phyloP scores from a whole-genome alignment of 2,113 vertebrate species.

The Rhinolophus ferrumequinum region DNA sequence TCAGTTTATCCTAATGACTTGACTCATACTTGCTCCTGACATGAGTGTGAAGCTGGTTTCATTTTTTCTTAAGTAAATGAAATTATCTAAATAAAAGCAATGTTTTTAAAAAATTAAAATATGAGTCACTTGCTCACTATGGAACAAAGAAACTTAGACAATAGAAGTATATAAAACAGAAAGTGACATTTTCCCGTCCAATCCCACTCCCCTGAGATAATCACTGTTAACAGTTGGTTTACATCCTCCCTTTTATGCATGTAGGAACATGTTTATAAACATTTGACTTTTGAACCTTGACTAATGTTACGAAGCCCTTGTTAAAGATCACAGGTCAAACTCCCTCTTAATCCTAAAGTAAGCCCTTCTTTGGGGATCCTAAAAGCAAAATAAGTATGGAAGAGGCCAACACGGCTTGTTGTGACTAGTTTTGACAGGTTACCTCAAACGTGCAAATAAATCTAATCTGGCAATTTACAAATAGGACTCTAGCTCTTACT shows the following conservation, averaged over 20 bases:
- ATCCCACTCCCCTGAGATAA: slow-evolving; percentile 47
- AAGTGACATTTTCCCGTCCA: slow-evolving; percentile 54
- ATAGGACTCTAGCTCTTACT: not conserved
- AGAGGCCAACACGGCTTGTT: not conserved
- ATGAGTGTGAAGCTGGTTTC: not conserved
- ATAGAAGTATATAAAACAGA: slow-evolving; percentile 59
- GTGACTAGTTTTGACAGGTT: not conserved
- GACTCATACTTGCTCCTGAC: not conserved
- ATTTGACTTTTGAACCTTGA: slow-evolving; percentile 56
- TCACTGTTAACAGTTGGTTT: slow-evolving; percentile 50
- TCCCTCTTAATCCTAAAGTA: not conserved
- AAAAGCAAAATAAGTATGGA: not conserved
- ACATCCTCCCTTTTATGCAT: slow-evolving; percentile 55
- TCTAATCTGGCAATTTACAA: slow-evolving; percentile 12
- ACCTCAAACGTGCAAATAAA: not conserved
- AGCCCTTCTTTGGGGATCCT: not conserved
- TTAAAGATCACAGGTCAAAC: slow-evolving; percentile 10
- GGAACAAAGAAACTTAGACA: slow-evolving; percentile 61
- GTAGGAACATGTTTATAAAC: slow-evolving; percentile 66
- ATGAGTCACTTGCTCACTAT: slow-evolving; percentile 30
- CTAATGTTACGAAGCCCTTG: not conserved
- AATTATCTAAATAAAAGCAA: slow-evolving; percentile 54
- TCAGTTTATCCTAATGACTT: not conserved
- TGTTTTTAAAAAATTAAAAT: slow-evolving; percentile 49
- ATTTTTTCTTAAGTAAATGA: slow-evolving; percentile 35